Percentiles rank a stretch among this genome's conserved stretches.
Evolutionary conservation across 2,888 invertebrate species (phyloP).

Genomic region (Trichopria drosophilae): DNA sequence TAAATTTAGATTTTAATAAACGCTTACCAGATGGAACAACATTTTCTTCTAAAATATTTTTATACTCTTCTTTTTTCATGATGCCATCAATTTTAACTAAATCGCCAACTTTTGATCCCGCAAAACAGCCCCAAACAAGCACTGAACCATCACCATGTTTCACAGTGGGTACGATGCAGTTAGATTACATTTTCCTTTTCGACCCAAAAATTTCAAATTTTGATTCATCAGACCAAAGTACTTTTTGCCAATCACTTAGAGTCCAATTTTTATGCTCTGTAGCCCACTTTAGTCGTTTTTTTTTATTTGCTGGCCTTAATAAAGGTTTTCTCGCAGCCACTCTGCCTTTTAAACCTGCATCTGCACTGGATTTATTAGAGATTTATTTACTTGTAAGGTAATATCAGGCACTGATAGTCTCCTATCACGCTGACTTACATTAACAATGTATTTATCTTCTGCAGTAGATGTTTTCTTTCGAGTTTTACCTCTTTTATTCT

Average conservation of each 20-base stretch:
- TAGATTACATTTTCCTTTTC: conserved; percentile 18
- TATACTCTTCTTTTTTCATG: conserved; percentile 31
- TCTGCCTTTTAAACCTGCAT: too few relatives aligned
- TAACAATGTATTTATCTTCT: too few relatives aligned
- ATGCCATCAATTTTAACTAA: conserved; percentile 36
- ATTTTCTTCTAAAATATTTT: conserved; percentile 27
- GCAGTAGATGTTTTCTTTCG: too few relatives aligned
- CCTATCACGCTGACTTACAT: too few relatives aligned
- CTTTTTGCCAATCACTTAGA: conserved; percentile 28
- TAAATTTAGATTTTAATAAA: too few relatives aligned
- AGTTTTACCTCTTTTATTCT: too few relatives aligned
- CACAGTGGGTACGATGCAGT: conserved; percentile 32
- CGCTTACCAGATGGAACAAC: conserved; percentile 27
- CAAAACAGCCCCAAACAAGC: conserved; percentile 37
- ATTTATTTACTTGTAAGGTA: too few relatives aligned
- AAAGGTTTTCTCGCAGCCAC: too few relatives aligned
- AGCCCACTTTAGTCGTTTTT: conserved; percentile 33
- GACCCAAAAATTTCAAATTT: conserved; percentile 29
- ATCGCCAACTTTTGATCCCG: conserved; percentile 22
- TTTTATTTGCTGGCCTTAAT: too few relatives aligned
- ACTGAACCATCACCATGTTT: conserved; percentile 35
- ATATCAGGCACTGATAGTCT: too few relatives aligned
- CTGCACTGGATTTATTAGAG: too few relatives aligned
- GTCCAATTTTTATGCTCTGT: conserved; percentile 22
- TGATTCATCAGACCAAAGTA: conserved; percentile 31